Base-by-base conservation (phyloP, 2,888 invertebrate species). In the Troides oblongomaculatus region DNA sequence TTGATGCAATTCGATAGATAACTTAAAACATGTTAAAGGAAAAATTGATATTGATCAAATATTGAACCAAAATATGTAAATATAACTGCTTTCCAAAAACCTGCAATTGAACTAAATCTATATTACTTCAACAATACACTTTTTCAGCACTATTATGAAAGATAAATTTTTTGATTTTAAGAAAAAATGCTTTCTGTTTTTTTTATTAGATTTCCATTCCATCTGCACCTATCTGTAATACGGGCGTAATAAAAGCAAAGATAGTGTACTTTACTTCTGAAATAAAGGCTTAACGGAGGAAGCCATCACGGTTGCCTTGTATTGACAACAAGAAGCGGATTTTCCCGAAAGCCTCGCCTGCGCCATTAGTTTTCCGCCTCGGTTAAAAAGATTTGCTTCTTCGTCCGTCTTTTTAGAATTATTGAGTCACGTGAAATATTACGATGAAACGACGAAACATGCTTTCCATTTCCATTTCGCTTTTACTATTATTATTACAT, bases 261-360 rank as follows among this genome's bases (percentile, higher is more conserved):
- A 91, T 91, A 91, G 90, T 91, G 89, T 88, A 85, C 84, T 74
- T 79, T 83, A 81, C 84, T 88, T 86, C 80, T 86, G 88, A 90
- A 90, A 88, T 89, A 91, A 91, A 92, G 91, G 91, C 90, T 92
- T 90, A 91, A 86, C 86, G 81, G 85, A 81, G 88, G 86, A 86
- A 89, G 86, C 86, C 91, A 89, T 92, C 91, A 90, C 85, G 83
- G 90, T 86, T 84, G 87, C 89, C 85, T 84, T 85, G 91, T 92
- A 92, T 92, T 92, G 92, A 92, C 92, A 92, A 92, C 90, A 90
- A 90, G 90, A 89, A 91, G 88, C 90, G 90, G 92, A 92, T 92
- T 92, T 90, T 81, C 81, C 81, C 86, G 85, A 90, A 90, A 92
- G 90, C 90, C 87, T 87, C 92, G 92, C 92, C 90, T 91, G 83